Evolutionary conservation across 2,888 invertebrate species (phyloP).

Genomic region (Drosophila prolongata): DNA sequence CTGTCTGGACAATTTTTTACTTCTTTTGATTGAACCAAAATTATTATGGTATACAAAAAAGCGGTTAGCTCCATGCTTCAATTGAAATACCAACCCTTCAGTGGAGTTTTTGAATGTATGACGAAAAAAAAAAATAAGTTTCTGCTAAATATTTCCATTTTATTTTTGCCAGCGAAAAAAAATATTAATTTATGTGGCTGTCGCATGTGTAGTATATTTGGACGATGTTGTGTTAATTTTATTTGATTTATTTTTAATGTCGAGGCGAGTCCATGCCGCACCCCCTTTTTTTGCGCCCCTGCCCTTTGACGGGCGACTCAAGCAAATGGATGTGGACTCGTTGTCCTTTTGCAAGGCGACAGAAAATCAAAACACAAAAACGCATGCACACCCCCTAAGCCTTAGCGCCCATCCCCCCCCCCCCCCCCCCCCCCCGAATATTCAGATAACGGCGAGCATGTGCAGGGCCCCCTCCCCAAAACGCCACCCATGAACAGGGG

Average conservation of each 20-base stretch:
- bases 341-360: slow-evolving; percentile 78
- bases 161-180: slow-evolving; percentile 24
- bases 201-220: slow-evolving; percentile 37
- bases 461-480: slow-evolving; percentile 41
- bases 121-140: slow-evolving; percentile 14
- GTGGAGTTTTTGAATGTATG: too few relatives aligned
- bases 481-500: neutral
- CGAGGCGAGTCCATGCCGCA: slow-evolving; percentile 47
- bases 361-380: slow-evolving; percentile 77
- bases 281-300: neutral
- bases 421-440: neutral
- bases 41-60: neutral
- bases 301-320: slow-evolving; percentile 33
- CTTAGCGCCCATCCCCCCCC: neutral
- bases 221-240: slow-evolving; percentile 61
- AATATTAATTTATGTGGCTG: slow-evolving; percentile 71
- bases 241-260: slow-evolving; percentile 78
- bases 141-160: slow-evolving; percentile 35
- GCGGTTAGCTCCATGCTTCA: neutral
- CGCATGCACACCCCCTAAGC: slow-evolving; percentile 52
- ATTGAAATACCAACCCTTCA: slow-evolving; percentile 14
- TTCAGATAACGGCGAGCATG: slow-evolving; percentile 44
- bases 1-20: neutral
- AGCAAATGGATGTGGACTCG: slow-evolving; percentile 43
- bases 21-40: neutral